Base-by-base conservation (phyloP, 1,140 invertebrate genomes). In the Portunus trituberculatus region DNA sequence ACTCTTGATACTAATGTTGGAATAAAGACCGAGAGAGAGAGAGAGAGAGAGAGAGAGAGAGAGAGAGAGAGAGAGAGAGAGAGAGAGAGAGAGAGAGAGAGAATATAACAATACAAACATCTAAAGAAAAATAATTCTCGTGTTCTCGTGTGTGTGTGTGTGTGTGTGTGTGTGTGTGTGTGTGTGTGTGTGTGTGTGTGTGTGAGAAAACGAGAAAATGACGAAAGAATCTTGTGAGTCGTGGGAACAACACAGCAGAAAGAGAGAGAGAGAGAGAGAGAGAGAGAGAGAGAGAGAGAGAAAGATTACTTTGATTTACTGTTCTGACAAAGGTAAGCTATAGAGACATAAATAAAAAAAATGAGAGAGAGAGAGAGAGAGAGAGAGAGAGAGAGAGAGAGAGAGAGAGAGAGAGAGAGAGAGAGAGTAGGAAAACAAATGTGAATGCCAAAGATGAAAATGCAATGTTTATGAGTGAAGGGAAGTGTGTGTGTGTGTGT, bases 211-310 rank as follows among this genome's bases (percentile, higher is more conserved):
- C 10, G 67, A 76, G 67, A 76, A n/a, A 76, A 76, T 76, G 16
- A 76, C 67, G 67, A 76, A 76, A 76, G 67, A 76, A 76, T 76
- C 67, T 76, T n/a, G 52, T 76, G 67, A 76, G 67, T 20, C 67
- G 67, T 76, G 67, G 67, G 67, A 76, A 76, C 39, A 39, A 39
- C 39, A 39, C 39, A 39, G 6, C 67, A 12, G 67, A 59, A 25
- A 76, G 67, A 76, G 67, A 76, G 67, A 76, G 67, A 59, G 67
- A 76, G 67, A n/a, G 67, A 76, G 67, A 76, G 67, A 76, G 67
- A n/a, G 20, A 20, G n/a, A 76, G n/a, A n/a, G n/a, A 76, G 25
- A 76, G 25, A 76, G 25, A 76, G 25, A 76, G 25, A 76, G 25
- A 76, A 76, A n/a, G 67, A 76, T 76, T 76, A n/a, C 20, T 76